Evolutionary conservation across 2,888 invertebrate species (phyloP), one percentile per base, ranked within the genome.

Genomic region (Temnothorax rugatulus): DNA sequence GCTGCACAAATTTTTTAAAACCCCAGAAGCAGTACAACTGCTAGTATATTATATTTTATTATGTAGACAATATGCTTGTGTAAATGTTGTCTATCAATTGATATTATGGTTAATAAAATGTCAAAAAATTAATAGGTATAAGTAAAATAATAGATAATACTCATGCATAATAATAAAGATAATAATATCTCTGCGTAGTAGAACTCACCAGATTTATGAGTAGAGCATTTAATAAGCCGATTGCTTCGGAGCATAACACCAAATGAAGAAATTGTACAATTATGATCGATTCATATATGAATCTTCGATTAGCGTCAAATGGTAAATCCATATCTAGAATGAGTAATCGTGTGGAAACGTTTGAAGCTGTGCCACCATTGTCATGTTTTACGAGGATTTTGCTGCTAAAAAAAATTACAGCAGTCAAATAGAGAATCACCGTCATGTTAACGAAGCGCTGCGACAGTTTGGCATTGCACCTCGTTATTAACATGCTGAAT

Each of bases 131-230:
- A 50, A 54, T 57, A 11, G 9, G 21, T 54, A 15, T 21, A 18
- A 57, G 34, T 34, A 66, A 18, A 68, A 47, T 50, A 21, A 34
- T 52, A 34, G 1, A 73, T 54, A 41, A 21, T 29, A 29, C n/a
- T 69, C 11, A 71, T 21, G 38, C 11, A 71, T 21, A 54, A 34
- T 15, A 13, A 71, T 34, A 34, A 34, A 7, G 7, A 34, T 57
- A 71, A 41, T 38, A 54, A 57, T 44, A 71, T 15, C 18, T 29
- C 29, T 29, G 3, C 4, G 4, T 29, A 29, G 4, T 29, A 29
- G 4, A 29, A 83, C 59, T 83, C 9, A 83, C 68, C 61, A 83
- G n/a, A 52, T 38, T 83, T 50, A 83, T 38, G 0, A 83, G 59
- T 5, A 76, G 7, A 1, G 25, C 29, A 5, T 69, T 79, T 7